A percentile compares a stretch with the other conserved stretches of the same genome.
These are phyloP conservation scores for Galbula dea DNA, from an alignment of 2,113 vertebrate species.

Conservation along the genomic window DNA sequence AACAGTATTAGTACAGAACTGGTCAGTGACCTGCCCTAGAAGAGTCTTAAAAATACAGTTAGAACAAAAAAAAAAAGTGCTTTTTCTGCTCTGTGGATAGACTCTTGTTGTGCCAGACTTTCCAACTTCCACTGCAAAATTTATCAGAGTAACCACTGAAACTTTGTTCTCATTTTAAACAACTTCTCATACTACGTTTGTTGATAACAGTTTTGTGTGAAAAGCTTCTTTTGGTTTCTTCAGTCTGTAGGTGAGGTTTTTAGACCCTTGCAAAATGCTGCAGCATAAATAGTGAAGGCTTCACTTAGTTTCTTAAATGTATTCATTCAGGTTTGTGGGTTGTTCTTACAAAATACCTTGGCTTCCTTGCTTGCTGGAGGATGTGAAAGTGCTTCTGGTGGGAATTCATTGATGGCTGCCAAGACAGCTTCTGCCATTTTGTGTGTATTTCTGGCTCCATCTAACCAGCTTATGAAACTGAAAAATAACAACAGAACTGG, in stretches of 20 bases:
- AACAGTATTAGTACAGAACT: background rate
- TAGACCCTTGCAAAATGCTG: background rate
- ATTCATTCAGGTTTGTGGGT: conserved; percentile 11
- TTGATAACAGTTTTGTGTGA: background rate
- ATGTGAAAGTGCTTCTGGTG: background rate
- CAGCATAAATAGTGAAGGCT: background rate
- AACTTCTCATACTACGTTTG: background rate
- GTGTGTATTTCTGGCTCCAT: conserved; percentile 2
- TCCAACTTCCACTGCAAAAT: background rate
- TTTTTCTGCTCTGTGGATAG: background rate
- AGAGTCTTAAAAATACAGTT: background rate
- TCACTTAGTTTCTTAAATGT: conserved; percentile 4
- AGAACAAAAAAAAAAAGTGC: background rate
- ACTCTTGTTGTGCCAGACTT: background rate
- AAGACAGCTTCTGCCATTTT: background rate
- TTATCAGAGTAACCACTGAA: background rate
- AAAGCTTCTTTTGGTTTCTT: background rate
- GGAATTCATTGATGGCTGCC: conserved; percentile 7
- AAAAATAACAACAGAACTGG: background rate
- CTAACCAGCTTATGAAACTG: background rate
- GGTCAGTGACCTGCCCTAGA: background rate
- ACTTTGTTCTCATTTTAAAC: background rate
- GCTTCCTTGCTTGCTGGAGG: background rate
- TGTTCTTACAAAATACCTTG: conserved; percentile 6
- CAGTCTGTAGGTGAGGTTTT: background rate